Conservation (phyloP, 2,113 vertebrate species). For the Engraulis encrasicolus region DNA sequence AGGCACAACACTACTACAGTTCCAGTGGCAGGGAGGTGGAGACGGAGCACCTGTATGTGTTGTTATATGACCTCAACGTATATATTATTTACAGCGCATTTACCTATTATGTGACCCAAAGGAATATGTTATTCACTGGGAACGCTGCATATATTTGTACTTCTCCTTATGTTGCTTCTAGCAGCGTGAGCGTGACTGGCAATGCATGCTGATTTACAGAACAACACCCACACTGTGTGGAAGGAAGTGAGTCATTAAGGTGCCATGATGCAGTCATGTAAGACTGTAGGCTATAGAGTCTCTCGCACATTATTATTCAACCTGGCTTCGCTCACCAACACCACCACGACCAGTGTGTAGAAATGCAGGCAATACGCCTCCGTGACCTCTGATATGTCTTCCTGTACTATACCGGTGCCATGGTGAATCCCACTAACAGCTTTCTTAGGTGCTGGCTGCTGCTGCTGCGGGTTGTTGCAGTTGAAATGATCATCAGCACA, state of each 20-base stretch:
- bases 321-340: not conserved
- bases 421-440: not conserved
- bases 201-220: not conserved
- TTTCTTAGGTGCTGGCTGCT: not conserved
- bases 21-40: not conserved
- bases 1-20: not conserved
- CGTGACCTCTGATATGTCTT: not conserved
- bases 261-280: not conserved
- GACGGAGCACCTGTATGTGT: not conserved
- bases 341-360: too few species aligned
- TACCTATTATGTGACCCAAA: not conserved
- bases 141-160: not conserved
- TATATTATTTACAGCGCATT: not conserved
- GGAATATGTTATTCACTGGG: not conserved
- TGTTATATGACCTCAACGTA: not conserved
- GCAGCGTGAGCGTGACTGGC: not conserved
- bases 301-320: not conserved
- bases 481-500: not conserved
- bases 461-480: too few species aligned
- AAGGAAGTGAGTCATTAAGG: not conserved
- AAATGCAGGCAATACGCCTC: not conserved
- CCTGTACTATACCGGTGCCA: not conserved
- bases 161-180: not conserved
- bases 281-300: too few species aligned
- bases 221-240: not conserved